Base-by-base conservation (phyloP, 2,888 invertebrate species). In the Metalampra italica region DNA sequence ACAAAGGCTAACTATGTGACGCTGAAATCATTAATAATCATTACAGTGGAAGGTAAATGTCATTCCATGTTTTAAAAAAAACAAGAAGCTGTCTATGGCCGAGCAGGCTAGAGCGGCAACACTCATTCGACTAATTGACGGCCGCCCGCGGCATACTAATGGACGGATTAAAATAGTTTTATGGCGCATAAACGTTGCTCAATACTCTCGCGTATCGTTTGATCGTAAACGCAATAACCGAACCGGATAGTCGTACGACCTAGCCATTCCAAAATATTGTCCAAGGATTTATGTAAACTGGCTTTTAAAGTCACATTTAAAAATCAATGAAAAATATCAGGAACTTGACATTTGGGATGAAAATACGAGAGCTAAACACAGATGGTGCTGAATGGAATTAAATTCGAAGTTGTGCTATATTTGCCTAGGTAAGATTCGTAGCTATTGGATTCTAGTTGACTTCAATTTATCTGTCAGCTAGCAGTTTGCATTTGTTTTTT, bases 91-190 rank as follows among this genome's bases (percentile, higher is more conserved):
- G 11, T 8, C 43, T 13, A 9, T 13, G 29, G 9, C 2, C 4
- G 29, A 37, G 15, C 39, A 30, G 14, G 47, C 30, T 29, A 38
- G 15, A 47, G 46, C 43, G 43, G 50, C 45, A 49, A 49, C 52
- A 40, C 49, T 59, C 60, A 61, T 64, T 68, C 66, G 62, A 55
- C 75, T 85, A 86, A 84, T 86, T 82, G 81, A 72, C 72, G 69
- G 60, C 69, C 71, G 77, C 71, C 74, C 72, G 75, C 66, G 64
- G 85, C 77, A 82, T 83, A 82, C 78, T 78, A 84, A 86, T 86
- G 74, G 78, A 52, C 56, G 67, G 70, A 82, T 85, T 84, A 82
- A 78, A 84, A 84, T 83, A 78, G 80, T 74, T 83, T 84, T 82
- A 83, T 79, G 73, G 76, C 44, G 71, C 71, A 75, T 78, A 78